Evolutionary conservation across 2,113 vertebrate species (phyloP).

Genomic region (Pseudorectes ferrugineus): DNA sequence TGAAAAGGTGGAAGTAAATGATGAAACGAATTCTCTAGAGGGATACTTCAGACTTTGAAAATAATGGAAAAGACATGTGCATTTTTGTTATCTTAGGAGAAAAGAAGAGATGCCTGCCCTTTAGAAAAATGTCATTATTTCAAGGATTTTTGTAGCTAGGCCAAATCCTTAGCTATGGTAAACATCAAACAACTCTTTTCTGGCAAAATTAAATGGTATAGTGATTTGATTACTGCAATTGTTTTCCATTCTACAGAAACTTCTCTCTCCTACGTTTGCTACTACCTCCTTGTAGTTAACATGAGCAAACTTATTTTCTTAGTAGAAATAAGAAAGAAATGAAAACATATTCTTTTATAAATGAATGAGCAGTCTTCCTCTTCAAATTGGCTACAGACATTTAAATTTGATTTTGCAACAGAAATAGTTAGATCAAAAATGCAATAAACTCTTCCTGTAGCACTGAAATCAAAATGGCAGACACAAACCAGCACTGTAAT

Average conservation of each 20-base stretch:
- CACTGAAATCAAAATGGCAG: slow-evolving; percentile 1
- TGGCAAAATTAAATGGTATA: background rate
- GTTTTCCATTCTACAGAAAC: background rate
- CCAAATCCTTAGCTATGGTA: background rate
- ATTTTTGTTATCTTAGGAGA: background rate
- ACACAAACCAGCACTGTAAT: background rate
- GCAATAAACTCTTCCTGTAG: background rate
- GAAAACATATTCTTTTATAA: background rate
- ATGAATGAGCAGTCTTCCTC: background rate
- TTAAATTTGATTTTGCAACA: background rate
- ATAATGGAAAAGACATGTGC: background rate
- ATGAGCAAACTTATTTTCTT: background rate
- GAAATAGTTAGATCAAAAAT: background rate
- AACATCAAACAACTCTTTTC: background rate
- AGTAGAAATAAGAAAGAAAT: background rate
- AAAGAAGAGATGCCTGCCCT: background rate
- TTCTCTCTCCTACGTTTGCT: background rate
- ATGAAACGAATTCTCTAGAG: background rate
- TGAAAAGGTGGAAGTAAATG: slow-evolving; percentile 1
- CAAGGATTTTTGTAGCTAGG: background rate
- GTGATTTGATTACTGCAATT: background rate
- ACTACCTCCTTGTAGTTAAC: background rate
- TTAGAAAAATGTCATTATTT: background rate
- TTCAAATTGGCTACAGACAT: background rate
- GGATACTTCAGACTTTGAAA: background rate